These are phyloP conservation scores for Notodonta dromedarius DNA, from an alignment of 2,888 invertebrate species.

Conservation along the genomic window DNA sequence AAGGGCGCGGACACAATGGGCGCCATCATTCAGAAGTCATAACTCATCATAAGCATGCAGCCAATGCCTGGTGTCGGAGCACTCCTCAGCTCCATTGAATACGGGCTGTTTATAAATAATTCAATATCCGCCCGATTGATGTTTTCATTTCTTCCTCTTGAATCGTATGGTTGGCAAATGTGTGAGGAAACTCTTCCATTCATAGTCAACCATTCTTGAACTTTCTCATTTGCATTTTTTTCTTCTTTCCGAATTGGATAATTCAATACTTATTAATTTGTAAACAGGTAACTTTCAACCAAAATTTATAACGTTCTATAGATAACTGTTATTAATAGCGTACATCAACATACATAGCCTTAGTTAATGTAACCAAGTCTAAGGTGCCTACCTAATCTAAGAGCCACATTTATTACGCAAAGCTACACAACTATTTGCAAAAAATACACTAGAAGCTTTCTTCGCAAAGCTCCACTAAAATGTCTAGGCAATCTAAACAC, in stretches of 20 bases:
- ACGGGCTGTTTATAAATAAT: conserved; percentile 75
- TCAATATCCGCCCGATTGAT: conserved; percentile 67
- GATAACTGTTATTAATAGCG: too few relatives aligned
- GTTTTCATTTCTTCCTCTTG: conserved; percentile 42
- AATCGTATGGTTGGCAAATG: conserved; percentile 38
- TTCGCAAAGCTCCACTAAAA: conserved; percentile 7
- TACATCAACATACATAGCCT: too few relatives aligned
- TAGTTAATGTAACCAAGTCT: too few relatives aligned
- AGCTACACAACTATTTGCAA: not conserved
- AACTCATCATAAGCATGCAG: conserved; percentile 67
- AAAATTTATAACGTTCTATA: too few relatives aligned
- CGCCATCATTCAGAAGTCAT: conserved; percentile 76
- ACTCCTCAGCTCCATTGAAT: conserved; percentile 67
- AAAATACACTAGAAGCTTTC: conserved; percentile 4
- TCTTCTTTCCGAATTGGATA: too few relatives aligned
- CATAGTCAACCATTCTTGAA: not conserved
- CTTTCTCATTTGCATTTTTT: too few relatives aligned
- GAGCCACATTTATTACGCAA: not conserved
- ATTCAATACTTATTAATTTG: too few relatives aligned
- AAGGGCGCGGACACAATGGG: conserved; percentile 59
- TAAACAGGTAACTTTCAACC: too few relatives aligned
- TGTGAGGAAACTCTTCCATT: not conserved
- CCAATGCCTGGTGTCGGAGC: conserved; percentile 79
- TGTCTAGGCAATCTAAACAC: conserved; percentile 20
- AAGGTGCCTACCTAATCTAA: not conserved